A percentile compares a stretch with the other conserved stretches of the same genome.
phyloP scores from a whole-genome alignment of 2,888 invertebrate species.

The Lissocephala sabroskyi region DNA sequence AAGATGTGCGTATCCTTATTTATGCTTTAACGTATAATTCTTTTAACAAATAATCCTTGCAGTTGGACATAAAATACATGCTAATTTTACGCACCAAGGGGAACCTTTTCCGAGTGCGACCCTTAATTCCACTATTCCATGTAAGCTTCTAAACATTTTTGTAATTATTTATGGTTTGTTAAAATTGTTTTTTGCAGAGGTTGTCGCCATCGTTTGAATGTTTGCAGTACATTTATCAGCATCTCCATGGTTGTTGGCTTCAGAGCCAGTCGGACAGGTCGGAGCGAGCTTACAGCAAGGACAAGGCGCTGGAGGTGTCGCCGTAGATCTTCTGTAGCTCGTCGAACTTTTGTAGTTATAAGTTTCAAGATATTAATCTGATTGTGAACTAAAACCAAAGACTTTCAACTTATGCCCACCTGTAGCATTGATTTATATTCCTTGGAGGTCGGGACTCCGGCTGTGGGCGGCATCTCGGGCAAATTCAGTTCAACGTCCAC shows the following conservation, averaged over 20 bases:
- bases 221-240: constrained; percentile 66
- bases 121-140: constrained; percentile 70
- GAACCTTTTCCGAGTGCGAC: constrained; percentile 55
- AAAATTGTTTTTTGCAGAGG: constrained; percentile 59
- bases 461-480: constrained; percentile 39
- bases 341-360: constrained; percentile 41
- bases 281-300: constrained; percentile 15
- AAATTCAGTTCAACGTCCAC: constrained; percentile 45
- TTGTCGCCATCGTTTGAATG: constrained; percentile 70
- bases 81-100: constrained; percentile 70
- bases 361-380: no score
- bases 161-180: not conserved
- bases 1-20: constrained; percentile 63
- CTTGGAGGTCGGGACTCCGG: constrained; percentile 3
- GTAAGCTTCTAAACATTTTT: constrained; percentile 40
- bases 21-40: not conserved
- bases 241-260: constrained; percentile 38
- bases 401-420: constrained; percentile 20
- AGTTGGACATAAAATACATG: constrained; percentile 72
- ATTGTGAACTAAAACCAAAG: constrained; percentile 7
- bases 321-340: constrained; percentile 31
- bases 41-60: constrained; percentile 18
- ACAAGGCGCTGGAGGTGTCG: constrained; percentile 17
- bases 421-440: constrained; percentile 25
- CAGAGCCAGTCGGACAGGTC: constrained; percentile 23